Percentiles rank a stretch among this genome's conserved stretches.
Evolutionary conservation across 2,888 invertebrate species (phyloP).

Genomic region (Synergus itoensis): DNA sequence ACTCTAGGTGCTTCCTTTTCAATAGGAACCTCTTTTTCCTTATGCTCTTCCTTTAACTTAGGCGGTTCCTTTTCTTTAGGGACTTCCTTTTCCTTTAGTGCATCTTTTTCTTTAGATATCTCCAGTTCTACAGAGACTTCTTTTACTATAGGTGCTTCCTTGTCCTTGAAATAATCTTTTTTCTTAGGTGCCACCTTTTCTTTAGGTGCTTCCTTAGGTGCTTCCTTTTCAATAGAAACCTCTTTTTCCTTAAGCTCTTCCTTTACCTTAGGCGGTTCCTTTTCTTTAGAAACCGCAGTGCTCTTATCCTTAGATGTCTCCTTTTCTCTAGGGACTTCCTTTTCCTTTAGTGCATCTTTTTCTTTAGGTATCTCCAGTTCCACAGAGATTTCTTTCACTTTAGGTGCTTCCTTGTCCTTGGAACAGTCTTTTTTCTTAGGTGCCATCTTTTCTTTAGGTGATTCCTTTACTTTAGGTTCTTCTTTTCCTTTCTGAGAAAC

Average conservation of each 20-base stretch:
- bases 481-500: no score
- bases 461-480: constrained; percentile 21
- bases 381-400: constrained; percentile 29
- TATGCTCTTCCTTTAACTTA: not conserved
- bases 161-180: no score
- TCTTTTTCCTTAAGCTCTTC: no score
- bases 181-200: not conserved
- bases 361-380: constrained; percentile 29
- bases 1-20: constrained; percentile 25
- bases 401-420: not conserved
- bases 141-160: not conserved
- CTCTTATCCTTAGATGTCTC: no score
- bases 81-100: not conserved
- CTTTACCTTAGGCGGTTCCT: no score
- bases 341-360: no score
- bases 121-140: no score
- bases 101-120: not conserved
- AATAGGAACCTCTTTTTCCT: constrained; percentile 7
- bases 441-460: no score
- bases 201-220: not conserved
- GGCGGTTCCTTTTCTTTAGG: not conserved
- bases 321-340: not conserved
- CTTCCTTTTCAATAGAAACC: no score
- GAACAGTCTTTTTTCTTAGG: constrained; percentile 7
- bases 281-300: no score